Evolutionary conservation across 1,140 invertebrate species (phyloP), one percentile per base, ranked within the genome.

Genomic region (Metopolophium dirhodum): DNA sequence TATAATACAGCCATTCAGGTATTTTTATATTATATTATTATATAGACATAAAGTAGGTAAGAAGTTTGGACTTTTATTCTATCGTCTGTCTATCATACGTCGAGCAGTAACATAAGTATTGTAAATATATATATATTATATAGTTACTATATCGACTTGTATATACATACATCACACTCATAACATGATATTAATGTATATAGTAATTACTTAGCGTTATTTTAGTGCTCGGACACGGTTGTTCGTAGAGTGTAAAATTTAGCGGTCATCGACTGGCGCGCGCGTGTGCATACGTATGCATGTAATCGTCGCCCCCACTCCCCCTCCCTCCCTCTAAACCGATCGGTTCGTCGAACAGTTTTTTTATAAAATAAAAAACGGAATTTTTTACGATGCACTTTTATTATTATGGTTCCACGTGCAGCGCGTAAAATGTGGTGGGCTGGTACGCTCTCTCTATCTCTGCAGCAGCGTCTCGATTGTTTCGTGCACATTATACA

Each of bases 221-320:
- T 41, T 45, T 47, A 86, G 26, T 47, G 85, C 30, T 51, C 47
- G n/a, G 49, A 51, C 49, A 77, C n/a, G 87, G 87, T 51, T 20
- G 26, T 20, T 54, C 47, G 30, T 77, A 77, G 30, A 41, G 87
- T 88, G 87, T 88, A 88, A 88, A 88, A 88, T 88, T 88, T 51
- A 51, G 47, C 47, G 87, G 87, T 88, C 87, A 35, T 51, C 87
- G 47, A 88, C 47, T 88, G 30, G 23, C n/a, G 14, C 30, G 87
- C 87, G 30, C n/a, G 61, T 45, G 85, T 47, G 11, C 37, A 86
- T n/a, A 41, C 47, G 87, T 35, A 23, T 35, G 47, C 61, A 77
- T 77, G n/a, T 77, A 77, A 77, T 77, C 14, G 30, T n/a, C 30
- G 30, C 30, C n/a, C 30, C 61, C 61, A 14, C 14, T 18, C 26